Evolutionary conservation across 2,888 invertebrate species (phyloP), one percentile per base, ranked within the genome.

Genomic region (Frankliniella fusca): DNA sequence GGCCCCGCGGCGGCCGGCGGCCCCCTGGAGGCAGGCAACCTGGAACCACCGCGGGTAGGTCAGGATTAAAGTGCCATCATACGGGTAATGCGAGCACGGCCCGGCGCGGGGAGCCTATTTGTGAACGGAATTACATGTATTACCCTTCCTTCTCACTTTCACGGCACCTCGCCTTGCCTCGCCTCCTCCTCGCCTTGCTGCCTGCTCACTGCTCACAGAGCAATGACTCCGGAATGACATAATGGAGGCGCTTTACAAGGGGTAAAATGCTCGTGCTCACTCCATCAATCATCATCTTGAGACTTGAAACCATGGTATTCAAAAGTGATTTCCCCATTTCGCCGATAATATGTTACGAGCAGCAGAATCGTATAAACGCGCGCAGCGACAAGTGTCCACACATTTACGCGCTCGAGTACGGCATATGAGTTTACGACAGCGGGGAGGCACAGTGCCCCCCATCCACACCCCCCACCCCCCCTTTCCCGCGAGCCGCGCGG

Each of bases 71-170:
- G 70, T 12, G 70, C 27, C 70, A 27, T 27, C 70, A 27, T 27
- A 12, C n/a, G 61, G 38, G 15, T 20, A 10, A 54, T 12, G 54
- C 54, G 10, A 9, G 54, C 18, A 3, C 15, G 54, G 54, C n/a
- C n/a, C n/a, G 54, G 54, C 12, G 3, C 54, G 54, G 54, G 54
- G 54, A 15, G 70, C 54, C 54, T 70, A 70, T 70, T 76, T 76
- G 70, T 76, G 70, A 76, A n/a, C 70, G 70, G 70, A 76, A 76
- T 76, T 76, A 76, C 70, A 76, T 27, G 70, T 27, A 76, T 76
- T 76, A 76, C 70, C 70, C 11, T 23, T n/a, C 70, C 70, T 23
- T 70, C 23, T n/a, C n/a, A 70, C 23, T 70, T 70, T n/a, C 23
- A 70, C 70, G 11, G 61, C 61, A 15, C 61, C 12, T 8, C 61